A percentile compares a stretch with the other conserved stretches of the same genome.
phyloP scores from a whole-genome alignment of 2,113 vertebrate species.

The Orientallactaga bullata region DNA sequence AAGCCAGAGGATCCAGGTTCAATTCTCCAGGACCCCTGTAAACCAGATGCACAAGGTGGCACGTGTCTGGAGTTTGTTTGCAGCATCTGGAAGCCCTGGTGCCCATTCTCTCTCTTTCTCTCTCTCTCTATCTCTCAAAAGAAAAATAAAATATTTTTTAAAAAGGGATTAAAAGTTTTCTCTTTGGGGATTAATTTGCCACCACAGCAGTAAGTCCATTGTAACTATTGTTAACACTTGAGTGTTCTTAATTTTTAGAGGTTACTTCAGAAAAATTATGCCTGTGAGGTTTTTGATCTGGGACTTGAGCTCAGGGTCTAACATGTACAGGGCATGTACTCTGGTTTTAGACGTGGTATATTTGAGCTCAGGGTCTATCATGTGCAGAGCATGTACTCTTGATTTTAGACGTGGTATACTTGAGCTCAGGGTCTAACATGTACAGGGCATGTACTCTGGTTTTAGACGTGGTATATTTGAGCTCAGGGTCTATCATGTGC shows the following conservation, averaged over 20 bases:
- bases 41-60: no score
- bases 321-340: background rate
- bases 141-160: no score
- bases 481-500: background rate
- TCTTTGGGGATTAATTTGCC: conserved; percentile 53
- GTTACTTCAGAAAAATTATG: conserved; percentile 13
- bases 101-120: no score
- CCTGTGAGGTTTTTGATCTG: background rate
- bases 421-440: background rate
- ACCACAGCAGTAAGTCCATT: background rate
- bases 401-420: background rate
- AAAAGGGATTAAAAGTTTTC: conserved; percentile 14
- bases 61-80: no score
- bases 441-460: background rate
- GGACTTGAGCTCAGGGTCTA: background rate
- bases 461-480: background rate
- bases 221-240: background rate
- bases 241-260: background rate
- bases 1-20: no score
- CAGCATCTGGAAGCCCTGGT: no score
- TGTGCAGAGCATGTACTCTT: background rate
- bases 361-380: background rate
- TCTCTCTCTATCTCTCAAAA: no score
- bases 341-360: background rate
- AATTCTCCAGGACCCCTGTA: no score